These are phyloP conservation scores for Ariolimax columbianus DNA, from an alignment of 2,888 invertebrate species.

Conservation along the genomic window DNA sequence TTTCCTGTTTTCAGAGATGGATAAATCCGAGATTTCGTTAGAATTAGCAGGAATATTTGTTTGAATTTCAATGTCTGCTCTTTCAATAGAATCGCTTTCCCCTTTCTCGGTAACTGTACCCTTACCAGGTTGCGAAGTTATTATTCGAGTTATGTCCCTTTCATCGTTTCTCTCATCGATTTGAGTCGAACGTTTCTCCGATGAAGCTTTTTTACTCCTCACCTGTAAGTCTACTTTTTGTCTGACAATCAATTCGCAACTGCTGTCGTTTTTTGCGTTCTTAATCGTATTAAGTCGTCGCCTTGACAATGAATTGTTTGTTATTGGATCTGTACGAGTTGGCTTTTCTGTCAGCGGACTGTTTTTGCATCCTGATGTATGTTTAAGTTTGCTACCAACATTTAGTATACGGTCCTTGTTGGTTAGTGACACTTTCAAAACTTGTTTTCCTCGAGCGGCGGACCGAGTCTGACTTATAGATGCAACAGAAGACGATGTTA, in stretches of 20 bases:
- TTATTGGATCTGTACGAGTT: not conserved
- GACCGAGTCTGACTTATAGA: not conserved
- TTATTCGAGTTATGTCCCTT: slow-evolving; percentile 25
- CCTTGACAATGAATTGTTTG: not conserved
- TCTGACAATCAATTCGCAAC: not conserved
- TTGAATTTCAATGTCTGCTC: not conserved
- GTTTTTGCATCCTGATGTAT: not conserved
- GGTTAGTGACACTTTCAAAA: not conserved
- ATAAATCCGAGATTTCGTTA: not conserved
- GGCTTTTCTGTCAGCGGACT: not conserved
- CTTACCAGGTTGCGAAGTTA: not conserved
- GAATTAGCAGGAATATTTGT: not conserved
- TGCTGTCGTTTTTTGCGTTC: not conserved
- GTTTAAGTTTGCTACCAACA: not conserved
- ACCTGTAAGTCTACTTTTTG: not conserved
- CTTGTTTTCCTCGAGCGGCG: not conserved
- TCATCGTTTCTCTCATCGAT: not conserved
- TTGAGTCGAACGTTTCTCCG: not conserved
- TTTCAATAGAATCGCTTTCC: not conserved
- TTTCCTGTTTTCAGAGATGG: not conserved
- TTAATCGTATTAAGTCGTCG: not conserved
- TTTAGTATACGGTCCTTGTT: not conserved
- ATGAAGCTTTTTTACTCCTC: not conserved
- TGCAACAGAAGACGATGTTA: slow-evolving; percentile 17
- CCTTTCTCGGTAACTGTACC: slow-evolving; percentile 15